These are phyloP conservation scores for Galeruca laticollis DNA, from an alignment of 2,888 invertebrate genomes.

Conservation along the genomic window DNA sequence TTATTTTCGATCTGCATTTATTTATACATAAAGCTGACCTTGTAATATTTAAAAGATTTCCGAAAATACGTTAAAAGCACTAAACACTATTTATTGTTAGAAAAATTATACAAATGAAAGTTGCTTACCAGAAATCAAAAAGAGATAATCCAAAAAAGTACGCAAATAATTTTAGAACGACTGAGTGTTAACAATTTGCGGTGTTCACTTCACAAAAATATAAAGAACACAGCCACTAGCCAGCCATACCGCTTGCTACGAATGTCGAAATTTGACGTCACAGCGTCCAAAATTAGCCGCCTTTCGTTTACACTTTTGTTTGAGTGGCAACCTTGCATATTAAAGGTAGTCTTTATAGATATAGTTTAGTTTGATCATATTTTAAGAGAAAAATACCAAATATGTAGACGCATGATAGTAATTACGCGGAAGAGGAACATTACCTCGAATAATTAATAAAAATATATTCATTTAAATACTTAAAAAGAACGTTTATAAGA, in stretches of 20 bases:
- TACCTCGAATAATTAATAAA: background rate
- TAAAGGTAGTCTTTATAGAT: constrained; percentile 28
- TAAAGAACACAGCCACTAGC: constrained; percentile 52
- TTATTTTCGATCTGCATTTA: constrained; percentile 33
- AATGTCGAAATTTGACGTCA: constrained; percentile 58
- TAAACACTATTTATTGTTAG: background rate
- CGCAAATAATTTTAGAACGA: constrained; percentile 17
- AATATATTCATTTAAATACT: no score
- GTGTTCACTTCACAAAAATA: constrained; percentile 56
- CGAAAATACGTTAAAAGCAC: constrained; percentile 9
- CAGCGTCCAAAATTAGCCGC: constrained; percentile 59
- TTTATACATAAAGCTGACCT: constrained; percentile 29
- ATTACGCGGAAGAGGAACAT: background rate
- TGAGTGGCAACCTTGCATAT: constrained; percentile 52
- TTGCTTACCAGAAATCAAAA: constrained; percentile 8
- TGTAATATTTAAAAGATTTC: constrained; percentile 24
- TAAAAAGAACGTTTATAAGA: no score
- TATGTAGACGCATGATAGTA: constrained; percentile 20
- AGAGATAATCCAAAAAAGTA: constrained; percentile 28
- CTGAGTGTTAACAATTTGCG: constrained; percentile 44
- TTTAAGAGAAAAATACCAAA: constrained; percentile 26
- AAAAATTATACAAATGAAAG: background rate
- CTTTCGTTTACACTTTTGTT: constrained; percentile 47
- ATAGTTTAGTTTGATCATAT: constrained; percentile 42
- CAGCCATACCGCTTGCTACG: constrained; percentile 38